phyloP scores from a whole-genome alignment of 2,113 vertebrate genomes.

The Megaceryle torquata region DNA sequence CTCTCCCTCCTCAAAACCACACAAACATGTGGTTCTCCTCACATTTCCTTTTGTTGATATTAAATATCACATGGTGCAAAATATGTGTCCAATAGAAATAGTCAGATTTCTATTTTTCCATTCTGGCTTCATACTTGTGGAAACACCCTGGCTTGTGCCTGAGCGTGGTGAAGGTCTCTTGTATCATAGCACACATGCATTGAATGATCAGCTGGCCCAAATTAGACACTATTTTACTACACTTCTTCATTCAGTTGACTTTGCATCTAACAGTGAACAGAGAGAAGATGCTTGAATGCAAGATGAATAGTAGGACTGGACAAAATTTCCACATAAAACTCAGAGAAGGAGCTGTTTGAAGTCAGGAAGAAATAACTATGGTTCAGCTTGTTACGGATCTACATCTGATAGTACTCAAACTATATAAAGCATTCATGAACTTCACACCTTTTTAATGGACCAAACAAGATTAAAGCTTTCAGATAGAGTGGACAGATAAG shows the following conservation, averaged over 20 bases:
- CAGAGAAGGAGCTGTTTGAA: background rate
- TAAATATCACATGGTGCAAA: background rate
- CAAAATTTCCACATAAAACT: background rate
- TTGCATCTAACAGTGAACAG: background rate
- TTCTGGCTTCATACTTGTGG: background rate
- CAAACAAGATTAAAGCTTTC: slow-evolving; percentile 20
- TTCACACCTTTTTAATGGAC: slow-evolving; percentile 57
- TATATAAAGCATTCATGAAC: slow-evolving; percentile 24
- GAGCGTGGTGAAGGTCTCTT: background rate
- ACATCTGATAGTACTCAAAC: background rate
- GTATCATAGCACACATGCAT: background rate
- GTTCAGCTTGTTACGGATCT: background rate
- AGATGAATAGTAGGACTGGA: background rate
- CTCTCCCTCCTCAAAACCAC: background rate
- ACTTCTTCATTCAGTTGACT: background rate
- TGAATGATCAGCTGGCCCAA: background rate
- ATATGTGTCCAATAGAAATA: background rate
- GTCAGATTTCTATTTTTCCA: background rate
- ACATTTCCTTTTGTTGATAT: background rate
- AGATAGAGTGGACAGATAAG: slow-evolving; percentile 5
- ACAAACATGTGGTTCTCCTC: background rate
- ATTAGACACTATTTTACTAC: background rate
- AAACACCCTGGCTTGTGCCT: background rate
- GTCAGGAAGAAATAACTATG: background rate
- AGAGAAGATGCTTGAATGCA: background rate